Base-by-base conservation (phyloP, 2,113 vertebrate genomes). In the Catharus bicknelli region DNA sequence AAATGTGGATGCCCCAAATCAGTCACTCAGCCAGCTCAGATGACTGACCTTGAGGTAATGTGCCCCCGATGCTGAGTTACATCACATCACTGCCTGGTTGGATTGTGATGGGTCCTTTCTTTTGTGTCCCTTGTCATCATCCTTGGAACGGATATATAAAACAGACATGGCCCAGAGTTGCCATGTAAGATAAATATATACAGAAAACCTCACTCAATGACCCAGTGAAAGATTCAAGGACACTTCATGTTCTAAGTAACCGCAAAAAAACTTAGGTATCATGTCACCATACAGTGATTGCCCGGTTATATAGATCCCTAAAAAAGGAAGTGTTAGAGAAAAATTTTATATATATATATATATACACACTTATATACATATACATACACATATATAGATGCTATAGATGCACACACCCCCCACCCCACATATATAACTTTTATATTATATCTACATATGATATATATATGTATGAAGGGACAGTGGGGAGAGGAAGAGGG, bases 81-180 rank as follows among this genome's bases (percentile, higher is more conserved):
- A 3, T 34, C 16, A 9, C 0, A 0, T 21, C 29, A 26, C 5
- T 3, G 27, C 14, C 0, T 2, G 8, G 20, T 3, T 1, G 1
- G 17, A 22, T 4, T 36, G 5, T 0, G 1, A 16, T 6, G 26
- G 57, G 10, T 66, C 14, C 8, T 48, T 83, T 68, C 11, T 69
- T 69, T 53, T 74, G 11, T 57, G 18, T 2, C 13, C 4, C 17
- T 64, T 77, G 18, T 38, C 32, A 34, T 13, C 16, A 9, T 7
- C 25, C 10, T 58, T 34, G 38, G 21, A 63, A 58, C 3, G 7
- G 11, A 17, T 54, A 45, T 69, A 57, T 63, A 16, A 51, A 51
- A 27, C 27, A 9, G 50, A 16, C 27, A 51, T 51, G 26, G 51
- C 38, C 20, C 25, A 27, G 42, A 78, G 26, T 4, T 54, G 8